A percentile compares a stretch with the other conserved stretches of the same genome.
These are phyloP conservation scores for Yponomeuta evonymella DNA, from an alignment of 2,888 invertebrate species.

Conservation along the genomic window DNA sequence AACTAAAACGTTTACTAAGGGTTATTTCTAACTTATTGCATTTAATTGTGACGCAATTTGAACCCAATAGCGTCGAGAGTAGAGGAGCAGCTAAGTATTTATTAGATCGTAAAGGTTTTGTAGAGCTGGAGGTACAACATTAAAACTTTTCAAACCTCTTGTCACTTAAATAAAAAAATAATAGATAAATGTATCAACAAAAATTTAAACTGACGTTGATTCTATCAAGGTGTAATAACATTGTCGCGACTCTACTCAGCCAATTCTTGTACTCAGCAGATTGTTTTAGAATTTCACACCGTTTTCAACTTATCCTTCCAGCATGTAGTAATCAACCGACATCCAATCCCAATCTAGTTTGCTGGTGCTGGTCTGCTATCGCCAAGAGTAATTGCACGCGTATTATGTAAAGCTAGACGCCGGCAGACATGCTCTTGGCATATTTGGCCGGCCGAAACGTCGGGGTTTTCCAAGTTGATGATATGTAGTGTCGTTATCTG, in stretches of 20 bases:
- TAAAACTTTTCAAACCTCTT: no score
- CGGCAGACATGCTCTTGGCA: slow-evolving; percentile 67
- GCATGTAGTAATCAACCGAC: no score
- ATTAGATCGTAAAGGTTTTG: no score
- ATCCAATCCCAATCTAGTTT: not conserved
- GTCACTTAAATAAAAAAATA: no score
- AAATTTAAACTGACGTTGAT: not conserved
- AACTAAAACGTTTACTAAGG: no score
- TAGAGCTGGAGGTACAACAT: no score
- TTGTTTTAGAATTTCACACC: not conserved
- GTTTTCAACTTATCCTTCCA: not conserved
- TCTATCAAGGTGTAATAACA: not conserved
- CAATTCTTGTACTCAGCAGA: not conserved
- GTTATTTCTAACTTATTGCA: no score
- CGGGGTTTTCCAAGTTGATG: not conserved
- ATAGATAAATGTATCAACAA: no score
- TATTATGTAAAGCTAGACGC: not conserved
- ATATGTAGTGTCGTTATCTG: not conserved
- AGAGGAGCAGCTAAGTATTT: no score
- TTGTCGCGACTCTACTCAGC: not conserved
- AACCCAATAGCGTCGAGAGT: no score
- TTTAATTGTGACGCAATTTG: no score
- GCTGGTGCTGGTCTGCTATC: not conserved
- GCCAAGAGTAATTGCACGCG: not conserved
- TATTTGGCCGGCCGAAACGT: slow-evolving; percentile 50